Evolutionary conservation across 2,888 invertebrate species (phyloP), one percentile per base, ranked within the genome.

Genomic region (Pterobdella sp.): DNA sequence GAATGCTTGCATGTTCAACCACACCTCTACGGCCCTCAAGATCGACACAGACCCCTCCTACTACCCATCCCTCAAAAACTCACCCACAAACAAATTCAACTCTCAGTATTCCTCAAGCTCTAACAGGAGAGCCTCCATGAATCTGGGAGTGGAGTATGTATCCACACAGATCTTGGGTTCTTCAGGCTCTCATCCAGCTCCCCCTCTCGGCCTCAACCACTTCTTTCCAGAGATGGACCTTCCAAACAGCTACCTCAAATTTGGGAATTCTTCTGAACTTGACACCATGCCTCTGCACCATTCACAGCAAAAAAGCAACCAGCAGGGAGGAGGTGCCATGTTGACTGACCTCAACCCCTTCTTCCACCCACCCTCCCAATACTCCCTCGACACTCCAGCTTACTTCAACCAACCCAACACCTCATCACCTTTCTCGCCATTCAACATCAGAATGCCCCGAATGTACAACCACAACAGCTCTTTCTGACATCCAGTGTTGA

Each of bases 391-490:
- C 4, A 63, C 63, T 0, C 36, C 71, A 1, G 56, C 71, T 1
- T 71, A 71, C 37, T 63, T 71, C 71, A 71, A 71, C 52, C 71
- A 71, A 34, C 31, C 71, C n/a, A 52, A 32, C 14, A 63, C 56
- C 36, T 69, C 69, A 32, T 14, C 69, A 2, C 71, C 71, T 29
- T 71, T 71, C 36, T 56, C 56, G 29, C 35, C 71, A n/a, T 71
- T 71, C 60, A 71, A 71, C 71, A 71, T 71, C 37, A 71, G 71
- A 36, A 71, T 71, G 71, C 71, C 71, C 63, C 42, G 71, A 10
- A 34, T 71, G 1, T 63, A 71, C 52, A 52, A 71, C 71, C 71
- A 71, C 63, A 71, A 71, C 35, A 71, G 31, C 63, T 63, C 71
- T 1, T 71, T 71, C 63, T 71, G 31, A 34, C 63, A 22, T n/a